Evolutionary conservation across 2,888 invertebrate genomes (phyloP).

Genomic region (Nyleta sp.): DNA sequence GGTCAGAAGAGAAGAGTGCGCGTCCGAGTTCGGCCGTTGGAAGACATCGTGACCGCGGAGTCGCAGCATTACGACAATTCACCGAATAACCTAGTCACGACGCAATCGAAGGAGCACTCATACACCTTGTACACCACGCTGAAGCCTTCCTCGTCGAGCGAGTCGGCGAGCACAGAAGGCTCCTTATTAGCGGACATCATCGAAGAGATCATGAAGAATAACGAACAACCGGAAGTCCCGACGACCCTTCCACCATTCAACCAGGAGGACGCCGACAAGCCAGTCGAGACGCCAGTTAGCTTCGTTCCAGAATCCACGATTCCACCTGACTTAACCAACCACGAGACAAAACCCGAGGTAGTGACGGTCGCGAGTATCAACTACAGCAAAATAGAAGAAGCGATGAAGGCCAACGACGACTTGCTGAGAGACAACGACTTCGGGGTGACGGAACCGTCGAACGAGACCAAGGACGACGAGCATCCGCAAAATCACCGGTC

Average conservation of each 20-base stretch:
- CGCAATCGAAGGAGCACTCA: slow-evolving; percentile 44
- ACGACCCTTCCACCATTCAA: slow-evolving; percentile 16
- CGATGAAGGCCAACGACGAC: not conserved
- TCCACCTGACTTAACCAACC: not conserved
- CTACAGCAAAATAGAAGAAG: slow-evolving; percentile 54
- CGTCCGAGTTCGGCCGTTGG: slow-evolving; percentile 89
- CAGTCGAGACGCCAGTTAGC: not conserved
- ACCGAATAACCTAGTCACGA: slow-evolving; percentile 74
- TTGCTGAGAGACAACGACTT: not conserved
- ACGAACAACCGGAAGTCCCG: slow-evolving; percentile 41
- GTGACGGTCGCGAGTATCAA: slow-evolving; percentile 25
- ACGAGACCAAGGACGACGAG: slow-evolving; percentile 66
- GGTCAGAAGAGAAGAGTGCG: slow-evolving; percentile 86
- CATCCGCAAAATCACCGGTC: slow-evolving; percentile 78
- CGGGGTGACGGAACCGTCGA: slow-evolving; percentile 67
- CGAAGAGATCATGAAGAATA: slow-evolving; percentile 71
- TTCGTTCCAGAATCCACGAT: slow-evolving; percentile 1
- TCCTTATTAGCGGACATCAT: slow-evolving; percentile 71
- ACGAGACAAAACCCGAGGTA: slow-evolving; percentile 2
- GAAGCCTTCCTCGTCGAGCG: slow-evolving; percentile 23
- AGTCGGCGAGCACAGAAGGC: slow-evolving; percentile 50
- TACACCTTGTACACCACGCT: slow-evolving; percentile 48
- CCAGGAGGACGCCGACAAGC: not conserved
- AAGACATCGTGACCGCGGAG: slow-evolving; percentile 90
- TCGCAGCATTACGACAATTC: slow-evolving; percentile 87